These are phyloP conservation scores for Lepeophtheirus nordmannii DNA, from an alignment of 2,888 invertebrate genomes.

Conservation along the genomic window DNA sequence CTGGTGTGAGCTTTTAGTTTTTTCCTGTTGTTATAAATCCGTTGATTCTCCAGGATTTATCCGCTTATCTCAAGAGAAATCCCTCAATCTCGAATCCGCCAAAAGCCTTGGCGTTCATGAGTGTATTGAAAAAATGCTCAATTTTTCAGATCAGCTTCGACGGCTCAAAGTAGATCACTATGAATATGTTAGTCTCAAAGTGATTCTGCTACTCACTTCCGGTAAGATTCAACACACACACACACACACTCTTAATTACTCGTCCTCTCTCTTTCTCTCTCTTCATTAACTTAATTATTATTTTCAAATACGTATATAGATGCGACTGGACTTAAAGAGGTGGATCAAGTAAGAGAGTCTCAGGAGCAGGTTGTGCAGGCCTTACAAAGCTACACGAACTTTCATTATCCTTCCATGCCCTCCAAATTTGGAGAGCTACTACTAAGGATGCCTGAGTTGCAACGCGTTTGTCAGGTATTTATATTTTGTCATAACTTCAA, in stretches of 20 bases:
- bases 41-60: slow-evolving; percentile 78
- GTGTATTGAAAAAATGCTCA: slow-evolving; percentile 84
- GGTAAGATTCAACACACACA: no score
- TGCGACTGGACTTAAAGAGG: slow-evolving; percentile 76
- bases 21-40: slow-evolving; percentile 86
- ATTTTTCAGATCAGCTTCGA: slow-evolving; percentile 79
- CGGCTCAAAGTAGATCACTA: slow-evolving; percentile 78
- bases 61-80: slow-evolving; percentile 37
- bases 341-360: slow-evolving; percentile 80
- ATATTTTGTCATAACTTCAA: no score
- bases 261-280: no score
- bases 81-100: slow-evolving; percentile 49
- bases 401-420: slow-evolving; percentile 78
- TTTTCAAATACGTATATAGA: slow-evolving; percentile 41
- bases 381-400: slow-evolving; percentile 72
- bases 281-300: background rate
- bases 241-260: background rate
- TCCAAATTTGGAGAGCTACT: slow-evolving; percentile 88
- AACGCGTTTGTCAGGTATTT: slow-evolving; percentile 73
- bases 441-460: slow-evolving; percentile 79
- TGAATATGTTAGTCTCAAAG: slow-evolving; percentile 92
- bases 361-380: slow-evolving; percentile 87
- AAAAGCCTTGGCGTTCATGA: slow-evolving; percentile 45
- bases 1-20: slow-evolving; percentile 81
- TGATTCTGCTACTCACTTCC: slow-evolving; percentile 74